A percentile compares a stretch with the other conserved stretches of the same genome.
Conservation (phyloP, 1,140 invertebrate species). For the Hesperophylax magnus region DNA sequence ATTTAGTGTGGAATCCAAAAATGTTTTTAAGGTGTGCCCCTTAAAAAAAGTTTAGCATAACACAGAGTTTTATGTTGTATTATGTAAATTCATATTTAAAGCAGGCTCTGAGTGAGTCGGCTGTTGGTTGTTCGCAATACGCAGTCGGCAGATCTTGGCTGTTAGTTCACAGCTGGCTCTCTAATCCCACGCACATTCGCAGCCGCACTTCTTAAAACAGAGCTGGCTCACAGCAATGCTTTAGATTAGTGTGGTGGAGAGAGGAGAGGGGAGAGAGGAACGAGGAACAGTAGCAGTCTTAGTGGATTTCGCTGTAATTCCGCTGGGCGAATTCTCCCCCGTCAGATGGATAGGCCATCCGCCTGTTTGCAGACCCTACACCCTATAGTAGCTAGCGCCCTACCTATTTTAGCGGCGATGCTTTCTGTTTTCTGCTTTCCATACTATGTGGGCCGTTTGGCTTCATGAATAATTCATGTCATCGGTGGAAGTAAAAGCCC, state of each 20-base stretch:
- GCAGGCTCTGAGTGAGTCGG: neutral
- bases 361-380: conserved; percentile 34
- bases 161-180: neutral
- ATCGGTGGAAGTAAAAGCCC: conserved; percentile 46
- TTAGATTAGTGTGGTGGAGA: conserved; percentile 21
- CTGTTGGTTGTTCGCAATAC: neutral
- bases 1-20: neutral
- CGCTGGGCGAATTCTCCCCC: conserved; percentile 8
- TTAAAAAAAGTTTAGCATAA: neutral
- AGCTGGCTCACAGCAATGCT: neutral
- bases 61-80: neutral
- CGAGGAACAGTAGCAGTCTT: conserved; percentile 36
- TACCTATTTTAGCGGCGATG: conserved; percentile 32
- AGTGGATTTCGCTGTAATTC: conserved; percentile 48
- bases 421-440: conserved; percentile 44
- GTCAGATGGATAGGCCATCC: conserved; percentile 16
- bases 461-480: conserved; percentile 53
- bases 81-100: conserved; percentile 18
- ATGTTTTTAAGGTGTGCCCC: neutral
- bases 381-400: neutral
- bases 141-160: too few species aligned
- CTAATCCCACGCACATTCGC: neutral
- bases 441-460: conserved; percentile 41
- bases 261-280: neutral
- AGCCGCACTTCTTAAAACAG: conserved; percentile 4